A percentile compares a stretch with the other conserved stretches of the same genome.
Conservation (phyloP, 2,888 invertebrate genomes). For the Sipha maydis region DNA sequence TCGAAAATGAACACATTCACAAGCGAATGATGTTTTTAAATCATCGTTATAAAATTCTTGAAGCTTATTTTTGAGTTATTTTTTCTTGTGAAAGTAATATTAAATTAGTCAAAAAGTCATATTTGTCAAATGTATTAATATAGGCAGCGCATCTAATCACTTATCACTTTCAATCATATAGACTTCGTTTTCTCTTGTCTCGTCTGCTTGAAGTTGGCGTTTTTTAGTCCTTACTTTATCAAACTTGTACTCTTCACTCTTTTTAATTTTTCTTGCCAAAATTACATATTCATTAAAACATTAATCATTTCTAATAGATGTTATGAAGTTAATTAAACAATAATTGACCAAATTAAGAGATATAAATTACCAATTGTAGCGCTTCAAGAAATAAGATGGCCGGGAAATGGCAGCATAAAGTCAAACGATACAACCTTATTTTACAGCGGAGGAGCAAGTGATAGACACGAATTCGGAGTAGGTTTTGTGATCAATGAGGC, state of each 20-base stretch:
- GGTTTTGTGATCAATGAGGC: too few species aligned
- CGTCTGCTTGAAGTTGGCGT: not conserved
- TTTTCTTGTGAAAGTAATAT: not conserved
- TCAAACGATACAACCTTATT: not conserved
- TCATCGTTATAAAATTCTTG: constrained; percentile 2
- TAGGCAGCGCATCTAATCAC: constrained; percentile 7
- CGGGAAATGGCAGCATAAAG: not conserved
- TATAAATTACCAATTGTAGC: constrained; percentile 4
- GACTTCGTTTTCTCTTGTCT: constrained; percentile 7
- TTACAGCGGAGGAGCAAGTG: not conserved
- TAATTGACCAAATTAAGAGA: not conserved
- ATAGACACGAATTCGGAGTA: not conserved
- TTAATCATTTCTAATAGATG: too few species aligned
- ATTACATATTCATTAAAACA: not conserved
- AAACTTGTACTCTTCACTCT: constrained; percentile 10
- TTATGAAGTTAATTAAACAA: not conserved
- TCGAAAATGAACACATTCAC: constrained; percentile 12
- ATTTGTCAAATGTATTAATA: constrained; percentile 28
- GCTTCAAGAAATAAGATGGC: constrained; percentile 13
- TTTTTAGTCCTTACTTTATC: constrained; percentile 12
- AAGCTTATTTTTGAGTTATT: constrained; percentile 11
- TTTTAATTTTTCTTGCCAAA: not conserved
- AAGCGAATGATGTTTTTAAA: constrained; percentile 6
- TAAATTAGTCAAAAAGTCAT: constrained; percentile 15
- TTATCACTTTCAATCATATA: constrained; percentile 14